These are phyloP conservation scores for Apus apus DNA, from an alignment of 2,113 vertebrate species.

Conservation along the genomic window DNA sequence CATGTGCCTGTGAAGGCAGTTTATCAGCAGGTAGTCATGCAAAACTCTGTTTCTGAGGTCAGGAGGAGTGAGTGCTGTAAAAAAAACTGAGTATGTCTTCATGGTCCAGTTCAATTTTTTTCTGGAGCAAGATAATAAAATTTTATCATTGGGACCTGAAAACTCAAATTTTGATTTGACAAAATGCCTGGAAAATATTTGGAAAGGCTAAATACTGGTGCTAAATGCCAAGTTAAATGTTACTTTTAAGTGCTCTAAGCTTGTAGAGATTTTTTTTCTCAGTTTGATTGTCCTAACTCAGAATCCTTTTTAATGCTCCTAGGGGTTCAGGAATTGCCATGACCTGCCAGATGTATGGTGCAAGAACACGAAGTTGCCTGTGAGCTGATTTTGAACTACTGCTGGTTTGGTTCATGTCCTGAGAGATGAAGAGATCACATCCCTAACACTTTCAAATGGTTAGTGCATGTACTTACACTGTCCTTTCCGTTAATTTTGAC, in stretches of 20 bases:
- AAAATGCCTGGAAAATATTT: neutral
- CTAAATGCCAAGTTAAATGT: neutral
- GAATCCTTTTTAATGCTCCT: neutral
- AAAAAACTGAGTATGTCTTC: neutral
- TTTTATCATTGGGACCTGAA: slow-evolving; percentile 15
- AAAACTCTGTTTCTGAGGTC: neutral
- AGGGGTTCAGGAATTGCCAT: neutral
- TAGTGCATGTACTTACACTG: neutral
- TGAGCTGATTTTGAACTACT: neutral
- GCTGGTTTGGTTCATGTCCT: neutral
- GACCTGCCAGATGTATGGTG: neutral
- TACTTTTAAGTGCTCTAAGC: neutral
- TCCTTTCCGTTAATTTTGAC: neutral
- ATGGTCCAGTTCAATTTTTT: neutral
- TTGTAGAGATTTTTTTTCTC: neutral
- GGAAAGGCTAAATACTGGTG: neutral
- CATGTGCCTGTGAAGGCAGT: neutral
- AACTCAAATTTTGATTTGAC: slow-evolving; percentile 37
- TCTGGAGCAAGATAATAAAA: neutral
- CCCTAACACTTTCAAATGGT: neutral
- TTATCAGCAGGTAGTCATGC: neutral
- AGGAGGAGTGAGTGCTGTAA: neutral
- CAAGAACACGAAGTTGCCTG: neutral
- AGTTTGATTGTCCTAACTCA: neutral
- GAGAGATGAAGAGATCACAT: neutral